phyloP scores from a whole-genome alignment of 2,797 vertebrate species.

The Microchirus variegatus region DNA sequence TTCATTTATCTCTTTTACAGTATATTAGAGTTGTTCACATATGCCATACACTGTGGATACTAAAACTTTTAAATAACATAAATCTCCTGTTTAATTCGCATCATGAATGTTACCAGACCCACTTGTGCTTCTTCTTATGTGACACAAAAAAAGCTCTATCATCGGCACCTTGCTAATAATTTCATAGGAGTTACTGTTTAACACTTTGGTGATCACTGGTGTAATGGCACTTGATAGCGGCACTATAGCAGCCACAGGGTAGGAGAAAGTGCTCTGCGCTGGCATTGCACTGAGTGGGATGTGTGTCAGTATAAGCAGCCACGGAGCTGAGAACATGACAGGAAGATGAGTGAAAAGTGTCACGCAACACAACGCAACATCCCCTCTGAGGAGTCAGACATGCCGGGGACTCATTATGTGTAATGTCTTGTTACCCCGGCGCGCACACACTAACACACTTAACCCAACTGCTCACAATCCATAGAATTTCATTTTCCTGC shows the following conservation, averaged over 20 bases:
- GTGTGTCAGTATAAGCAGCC: conserved; percentile 54
- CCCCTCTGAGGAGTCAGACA: conserved; percentile 54
- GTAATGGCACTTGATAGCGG: conserved; percentile 20
- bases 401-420: conserved; percentile 49
- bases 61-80: background rate
- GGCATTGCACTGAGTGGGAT: conserved; percentile 48
- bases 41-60: background rate
- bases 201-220: conserved; percentile 22
- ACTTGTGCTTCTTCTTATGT: conserved; percentile 11
- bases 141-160: conserved; percentile 11
- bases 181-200: background rate
- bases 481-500: conserved; percentile 46
- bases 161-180: conserved; percentile 13
- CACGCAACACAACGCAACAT: conserved; percentile 58
- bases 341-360: conserved; percentile 70
- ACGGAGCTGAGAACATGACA: conserved; percentile 63
- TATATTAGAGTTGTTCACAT: conserved; percentile 1
- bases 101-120: conserved; percentile 3
- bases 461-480: conserved; percentile 44
- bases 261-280: conserved; percentile 26
- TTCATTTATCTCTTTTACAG: too few species aligned
- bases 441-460: conserved; percentile 23
- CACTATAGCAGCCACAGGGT: conserved; percentile 9
- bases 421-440: conserved; percentile 32
- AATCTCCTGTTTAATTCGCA: background rate